Evolutionary conservation across 1,140 invertebrate genomes (phyloP).

Genomic region (Eubasilissa regina): DNA sequence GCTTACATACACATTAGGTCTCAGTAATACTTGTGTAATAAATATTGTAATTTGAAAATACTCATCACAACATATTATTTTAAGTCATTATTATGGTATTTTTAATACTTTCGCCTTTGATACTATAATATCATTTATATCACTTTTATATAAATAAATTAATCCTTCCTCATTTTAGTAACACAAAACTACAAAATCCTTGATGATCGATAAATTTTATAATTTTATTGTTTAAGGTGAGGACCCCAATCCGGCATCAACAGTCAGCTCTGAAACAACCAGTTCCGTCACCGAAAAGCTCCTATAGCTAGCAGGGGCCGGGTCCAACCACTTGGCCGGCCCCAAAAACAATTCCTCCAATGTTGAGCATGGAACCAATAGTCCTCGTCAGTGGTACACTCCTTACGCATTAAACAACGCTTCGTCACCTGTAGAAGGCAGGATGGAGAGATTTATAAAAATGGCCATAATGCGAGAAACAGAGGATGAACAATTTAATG

Average conservation of each 20-base stretch:
- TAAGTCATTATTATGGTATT: no score
- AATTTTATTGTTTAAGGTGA: constrained; percentile 64
- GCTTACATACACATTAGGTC: no score
- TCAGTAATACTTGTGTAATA: no score
- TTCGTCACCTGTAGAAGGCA: constrained; percentile 34
- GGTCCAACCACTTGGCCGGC: constrained; percentile 71
- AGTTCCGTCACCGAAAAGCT: constrained; percentile 85
- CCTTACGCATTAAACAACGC: constrained; percentile 46
- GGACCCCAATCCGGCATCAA: constrained; percentile 74
- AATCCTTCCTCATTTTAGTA: no score
- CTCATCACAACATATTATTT: no score
- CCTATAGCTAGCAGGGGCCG: constrained; percentile 81
- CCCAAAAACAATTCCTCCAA: constrained; percentile 67
- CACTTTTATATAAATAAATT: no score
- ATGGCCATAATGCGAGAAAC: constrained; percentile 50
- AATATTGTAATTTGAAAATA: no score
- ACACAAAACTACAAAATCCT: no score
- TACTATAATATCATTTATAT: no score
- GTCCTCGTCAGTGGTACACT: constrained; percentile 61
- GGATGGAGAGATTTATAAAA: constrained; percentile 53
- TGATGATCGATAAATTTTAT: constrained; percentile 9
- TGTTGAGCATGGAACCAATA: constrained; percentile 59
- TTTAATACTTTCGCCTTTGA: no score
- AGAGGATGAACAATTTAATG: constrained; percentile 63
- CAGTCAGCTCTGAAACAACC: constrained; percentile 82